phyloP scores from a whole-genome alignment of 1,140 invertebrate species.

The Pseudachorutes palmiensis region DNA sequence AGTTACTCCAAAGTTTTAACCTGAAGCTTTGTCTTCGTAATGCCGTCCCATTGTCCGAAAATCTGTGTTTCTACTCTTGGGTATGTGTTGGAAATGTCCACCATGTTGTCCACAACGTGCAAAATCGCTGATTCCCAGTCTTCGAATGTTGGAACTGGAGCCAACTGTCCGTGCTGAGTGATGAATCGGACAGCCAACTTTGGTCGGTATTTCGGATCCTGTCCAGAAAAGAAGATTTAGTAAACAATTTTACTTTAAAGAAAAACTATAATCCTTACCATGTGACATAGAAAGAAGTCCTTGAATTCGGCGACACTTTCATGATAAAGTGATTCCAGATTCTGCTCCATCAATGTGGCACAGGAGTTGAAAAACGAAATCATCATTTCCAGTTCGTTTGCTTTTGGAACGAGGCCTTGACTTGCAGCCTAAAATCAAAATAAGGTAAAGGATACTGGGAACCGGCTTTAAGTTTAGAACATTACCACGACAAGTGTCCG shows the following conservation, averaged over 20 bases:
- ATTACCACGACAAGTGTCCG: constrained; percentile 47
- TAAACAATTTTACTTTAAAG: constrained; percentile 6
- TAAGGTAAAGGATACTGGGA: background rate
- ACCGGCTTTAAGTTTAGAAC: background rate
- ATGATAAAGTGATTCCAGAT: constrained; percentile 69
- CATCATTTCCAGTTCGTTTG: constrained; percentile 55
- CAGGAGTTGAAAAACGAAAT: constrained; percentile 75
- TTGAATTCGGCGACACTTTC: constrained; percentile 70
- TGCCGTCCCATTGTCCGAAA: constrained; percentile 33
- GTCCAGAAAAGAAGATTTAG: too few relatives aligned
- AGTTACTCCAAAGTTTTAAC: background rate
- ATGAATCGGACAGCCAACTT: constrained; percentile 32
- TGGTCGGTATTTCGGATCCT: constrained; percentile 33
- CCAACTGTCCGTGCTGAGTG: constrained; percentile 22
- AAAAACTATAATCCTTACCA: constrained; percentile 47
- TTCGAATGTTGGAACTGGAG: constrained; percentile 33
- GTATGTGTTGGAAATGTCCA: constrained; percentile 30
- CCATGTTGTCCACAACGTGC: constrained; percentile 28
- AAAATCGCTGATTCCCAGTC: constrained; percentile 33
- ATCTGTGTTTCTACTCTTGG: constrained; percentile 33
- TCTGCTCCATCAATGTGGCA: constrained; percentile 74
- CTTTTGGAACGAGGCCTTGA: constrained; percentile 62
- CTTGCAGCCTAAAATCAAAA: constrained; percentile 56
- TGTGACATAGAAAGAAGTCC: constrained; percentile 63
- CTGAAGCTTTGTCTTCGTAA: constrained; percentile 6